Percentiles rank a stretch among this genome's conserved stretches.
Evolutionary conservation across 2,888 invertebrate genomes (phyloP).

Genomic region (Oxytorus armatus): DNA sequence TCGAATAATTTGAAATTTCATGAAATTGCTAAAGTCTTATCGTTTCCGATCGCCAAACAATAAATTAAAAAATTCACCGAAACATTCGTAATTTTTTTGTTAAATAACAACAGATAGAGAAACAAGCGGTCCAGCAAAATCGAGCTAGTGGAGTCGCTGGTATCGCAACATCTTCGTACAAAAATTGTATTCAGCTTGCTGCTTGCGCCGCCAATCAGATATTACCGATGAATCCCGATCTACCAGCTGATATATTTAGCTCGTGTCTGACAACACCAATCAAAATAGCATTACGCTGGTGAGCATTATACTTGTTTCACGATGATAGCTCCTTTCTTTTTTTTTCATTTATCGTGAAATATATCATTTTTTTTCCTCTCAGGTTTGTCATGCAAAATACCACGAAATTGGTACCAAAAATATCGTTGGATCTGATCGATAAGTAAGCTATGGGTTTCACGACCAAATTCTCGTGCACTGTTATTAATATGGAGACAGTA

Average conservation of each 20-base stretch:
- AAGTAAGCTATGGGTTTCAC: conserved; percentile 87
- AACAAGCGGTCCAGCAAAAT: conserved; percentile 81
- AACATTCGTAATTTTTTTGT: conserved; percentile 19
- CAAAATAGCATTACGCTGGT: conserved; percentile 97
- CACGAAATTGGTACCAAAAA: conserved; percentile 91
- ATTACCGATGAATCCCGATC: conserved; percentile 98
- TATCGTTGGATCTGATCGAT: conserved; percentile 94
- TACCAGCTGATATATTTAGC: conserved; percentile 99
- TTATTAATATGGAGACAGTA: background rate
- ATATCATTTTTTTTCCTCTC: conserved; percentile 66
- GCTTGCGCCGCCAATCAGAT: conserved; percentile 97
- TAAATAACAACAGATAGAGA: conserved; percentile 76
- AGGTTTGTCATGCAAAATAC: conserved; percentile 94
- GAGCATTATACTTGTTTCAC: conserved; percentile 66
- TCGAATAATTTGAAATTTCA: too few species aligned
- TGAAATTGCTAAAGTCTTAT: too few species aligned
- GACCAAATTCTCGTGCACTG: background rate
- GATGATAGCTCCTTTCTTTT: too few species aligned
- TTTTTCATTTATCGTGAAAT: too few species aligned
- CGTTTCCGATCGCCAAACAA: too few species aligned
- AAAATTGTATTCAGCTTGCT: conserved; percentile 97
- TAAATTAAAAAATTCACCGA: too few species aligned
- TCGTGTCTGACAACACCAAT: conserved; percentile 99
- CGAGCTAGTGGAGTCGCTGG: conserved; percentile 79
- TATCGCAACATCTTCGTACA: conserved; percentile 87